A percentile compares a stretch with the other conserved stretches of the same genome.
phyloP scores from a whole-genome alignment of 2,113 vertebrate genomes.

The Gila orcuttii region DNA sequence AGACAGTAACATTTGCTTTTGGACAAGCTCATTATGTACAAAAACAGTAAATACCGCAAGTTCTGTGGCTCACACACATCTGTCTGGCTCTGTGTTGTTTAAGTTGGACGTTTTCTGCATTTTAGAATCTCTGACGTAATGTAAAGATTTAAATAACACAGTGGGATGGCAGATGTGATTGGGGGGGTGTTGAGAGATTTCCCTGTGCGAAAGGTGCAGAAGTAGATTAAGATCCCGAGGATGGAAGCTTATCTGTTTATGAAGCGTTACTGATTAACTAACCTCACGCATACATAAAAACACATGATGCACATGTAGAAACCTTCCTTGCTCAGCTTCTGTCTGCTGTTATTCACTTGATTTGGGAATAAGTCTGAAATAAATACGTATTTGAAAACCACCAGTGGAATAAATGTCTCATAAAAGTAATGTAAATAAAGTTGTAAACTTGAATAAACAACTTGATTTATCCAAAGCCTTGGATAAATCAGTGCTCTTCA shows the following conservation, averaged over 20 bases:
- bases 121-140: conserved; percentile 39
- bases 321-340: conserved; percentile 1
- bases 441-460: conserved; percentile 4
- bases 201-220: conserved; percentile 7
- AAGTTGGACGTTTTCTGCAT: conserved; percentile 40
- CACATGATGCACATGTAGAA: background rate
- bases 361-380: background rate
- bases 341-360: background rate
- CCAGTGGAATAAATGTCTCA: conserved; percentile 14
- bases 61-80: conserved; percentile 16
- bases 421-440: background rate
- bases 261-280: conserved; percentile 29
- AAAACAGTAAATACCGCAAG: conserved; percentile 21
- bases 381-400: conserved; percentile 4
- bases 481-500: conserved; percentile 3
- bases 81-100: conserved; percentile 34
- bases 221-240: conserved; percentile 15
- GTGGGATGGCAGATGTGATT: conserved; percentile 29
- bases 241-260: background rate
- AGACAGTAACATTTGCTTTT: conserved; percentile 28
- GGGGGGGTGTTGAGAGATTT: conserved; percentile 3
- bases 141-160: conserved; percentile 30
- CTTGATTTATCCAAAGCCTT: background rate
- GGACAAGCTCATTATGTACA: conserved; percentile 25
- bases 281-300: conserved; percentile 20